Percentiles rank a stretch among this genome's conserved stretches.
Conservation (phyloP, 2,888 invertebrate species). For the Sarcophaga rosellei region DNA sequence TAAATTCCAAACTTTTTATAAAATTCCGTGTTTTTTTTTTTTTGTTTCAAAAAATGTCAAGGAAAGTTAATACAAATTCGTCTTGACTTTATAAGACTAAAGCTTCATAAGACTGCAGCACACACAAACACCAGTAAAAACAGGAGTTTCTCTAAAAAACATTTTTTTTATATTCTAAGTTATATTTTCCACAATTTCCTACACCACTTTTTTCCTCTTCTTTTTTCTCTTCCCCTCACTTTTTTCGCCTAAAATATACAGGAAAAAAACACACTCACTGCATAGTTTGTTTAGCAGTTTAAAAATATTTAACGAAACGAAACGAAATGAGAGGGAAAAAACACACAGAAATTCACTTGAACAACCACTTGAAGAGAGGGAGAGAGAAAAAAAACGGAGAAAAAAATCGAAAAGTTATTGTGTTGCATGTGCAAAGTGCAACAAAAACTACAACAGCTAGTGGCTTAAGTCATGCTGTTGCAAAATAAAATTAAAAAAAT, state of each 20-base stretch:
- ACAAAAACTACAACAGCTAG: conserved; percentile 1
- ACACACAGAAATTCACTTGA: conserved; percentile 3
- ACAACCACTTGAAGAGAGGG: conserved; percentile 42
- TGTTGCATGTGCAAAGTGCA: conserved; percentile 60
- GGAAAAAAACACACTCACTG: background rate
- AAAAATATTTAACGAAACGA: conserved; percentile 47
- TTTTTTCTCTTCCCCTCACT: background rate
- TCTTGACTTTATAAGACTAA: background rate
- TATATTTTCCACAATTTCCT: background rate
- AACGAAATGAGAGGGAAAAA: background rate
- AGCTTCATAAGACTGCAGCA: background rate
- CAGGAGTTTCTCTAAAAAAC: background rate
- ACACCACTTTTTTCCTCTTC: background rate
- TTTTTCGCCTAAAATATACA: background rate
- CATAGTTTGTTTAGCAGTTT: conserved; percentile 42
- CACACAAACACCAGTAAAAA: background rate
- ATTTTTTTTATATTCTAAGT: background rate
- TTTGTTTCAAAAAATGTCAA: background rate
- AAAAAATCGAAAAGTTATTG: conserved; percentile 59
- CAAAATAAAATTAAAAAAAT: background rate
- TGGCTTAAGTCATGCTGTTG: background rate
- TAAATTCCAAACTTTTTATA: too few species aligned
- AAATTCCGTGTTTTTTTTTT: too few species aligned
- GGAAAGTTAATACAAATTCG: background rate
- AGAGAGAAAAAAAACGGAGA: background rate